A percentile compares a stretch with the other conserved stretches of the same genome.
Conservation (phyloP, 2,888 invertebrate species). For the Podotricha telesiphe region DNA sequence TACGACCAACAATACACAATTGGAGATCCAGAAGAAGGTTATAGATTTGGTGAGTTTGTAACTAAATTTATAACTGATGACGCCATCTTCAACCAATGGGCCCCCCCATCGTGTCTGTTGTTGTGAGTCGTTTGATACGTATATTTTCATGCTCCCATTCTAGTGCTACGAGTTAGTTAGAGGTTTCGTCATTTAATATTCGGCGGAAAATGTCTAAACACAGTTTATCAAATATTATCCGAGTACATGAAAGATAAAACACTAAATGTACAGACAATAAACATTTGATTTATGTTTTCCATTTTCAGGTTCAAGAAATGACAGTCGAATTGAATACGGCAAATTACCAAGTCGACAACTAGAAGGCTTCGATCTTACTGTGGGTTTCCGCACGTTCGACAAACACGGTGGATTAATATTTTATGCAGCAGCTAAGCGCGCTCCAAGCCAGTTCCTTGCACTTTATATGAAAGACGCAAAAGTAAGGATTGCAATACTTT, state of each 20-base stretch:
- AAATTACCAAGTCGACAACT: constrained; percentile 85
- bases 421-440: constrained; percentile 86
- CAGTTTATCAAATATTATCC: too few relatives aligned
- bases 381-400: constrained; percentile 90
- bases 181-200: too few relatives aligned
- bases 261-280: not conserved
- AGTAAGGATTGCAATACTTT: too few relatives aligned
- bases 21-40: constrained; percentile 81
- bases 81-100: too few relatives aligned
- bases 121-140: too few relatives aligned
- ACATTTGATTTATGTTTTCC: not conserved
- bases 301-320: constrained; percentile 84
- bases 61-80: too few relatives aligned
- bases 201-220: too few relatives aligned
- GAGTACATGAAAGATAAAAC: not conserved
- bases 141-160: too few relatives aligned
- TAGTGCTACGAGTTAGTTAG: too few relatives aligned
- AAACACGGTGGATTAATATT: constrained; percentile 92
- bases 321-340: constrained; percentile 89
- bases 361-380: constrained; percentile 88
- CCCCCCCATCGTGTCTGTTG: too few relatives aligned
- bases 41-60: constrained; percentile 86
- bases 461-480: constrained; percentile 89
- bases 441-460: constrained; percentile 88
- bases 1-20: constrained; percentile 76